These are phyloP conservation scores for Cherax destructor DNA, from an alignment of 1,140 invertebrate species.

Conservation along the genomic window DNA sequence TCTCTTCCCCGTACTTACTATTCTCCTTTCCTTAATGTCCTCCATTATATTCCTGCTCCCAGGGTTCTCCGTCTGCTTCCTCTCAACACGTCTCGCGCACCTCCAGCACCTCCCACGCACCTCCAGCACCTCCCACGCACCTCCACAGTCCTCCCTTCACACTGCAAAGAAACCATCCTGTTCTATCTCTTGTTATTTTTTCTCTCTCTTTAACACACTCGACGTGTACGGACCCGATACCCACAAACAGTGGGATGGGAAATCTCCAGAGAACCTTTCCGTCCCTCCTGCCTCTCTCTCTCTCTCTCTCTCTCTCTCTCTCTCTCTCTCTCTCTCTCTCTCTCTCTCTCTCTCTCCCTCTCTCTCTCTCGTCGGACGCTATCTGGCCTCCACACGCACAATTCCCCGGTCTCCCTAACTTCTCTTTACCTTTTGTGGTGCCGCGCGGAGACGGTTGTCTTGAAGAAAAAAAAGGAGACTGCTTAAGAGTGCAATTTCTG, in stretches of 20 bases:
- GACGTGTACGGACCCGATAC: slow-evolving; percentile 25
- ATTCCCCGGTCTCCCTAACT: background rate
- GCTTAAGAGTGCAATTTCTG: slow-evolving; percentile 32
- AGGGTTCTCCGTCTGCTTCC: too few relatives aligned
- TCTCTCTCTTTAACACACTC: background rate
- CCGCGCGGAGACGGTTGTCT: slow-evolving; percentile 5
- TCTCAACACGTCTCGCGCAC: too few relatives aligned
- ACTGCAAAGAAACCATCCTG: too few relatives aligned
- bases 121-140: too few relatives aligned
- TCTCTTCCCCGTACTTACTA: background rate
- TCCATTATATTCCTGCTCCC: too few relatives aligned
- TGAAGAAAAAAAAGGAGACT: slow-evolving; percentile 9
- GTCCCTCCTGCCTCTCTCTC: too few relatives aligned
- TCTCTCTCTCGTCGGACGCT: slow-evolving; percentile 13
- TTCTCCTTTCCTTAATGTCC: background rate
- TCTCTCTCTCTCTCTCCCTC: background rate
- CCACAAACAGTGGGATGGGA: slow-evolving; percentile 5
- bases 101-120: too few relatives aligned
- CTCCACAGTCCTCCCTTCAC: too few relatives aligned
- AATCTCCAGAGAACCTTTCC: background rate
- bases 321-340: background rate
- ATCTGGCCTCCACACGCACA: background rate
- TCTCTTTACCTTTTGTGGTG: background rate
- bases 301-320: slow-evolving; percentile 16
- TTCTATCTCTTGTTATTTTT: background rate